A percentile compares a stretch with the other conserved stretches of the same genome.
Conservation (phyloP, 35 echinoderm and acorn worm species). For the Amphiura filiformis region DNA sequence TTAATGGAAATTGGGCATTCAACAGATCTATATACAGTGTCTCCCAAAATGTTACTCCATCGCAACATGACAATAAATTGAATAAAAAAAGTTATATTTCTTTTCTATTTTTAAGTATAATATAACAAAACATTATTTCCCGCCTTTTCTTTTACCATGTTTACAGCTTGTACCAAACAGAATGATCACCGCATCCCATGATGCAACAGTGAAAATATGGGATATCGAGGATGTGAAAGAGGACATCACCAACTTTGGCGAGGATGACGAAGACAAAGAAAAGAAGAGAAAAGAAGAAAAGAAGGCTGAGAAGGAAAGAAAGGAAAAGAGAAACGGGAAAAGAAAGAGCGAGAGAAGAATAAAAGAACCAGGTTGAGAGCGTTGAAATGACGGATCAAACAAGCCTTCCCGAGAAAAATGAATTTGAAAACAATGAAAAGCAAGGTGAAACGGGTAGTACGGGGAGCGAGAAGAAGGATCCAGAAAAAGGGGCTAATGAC, state of each 20-base stretch:
- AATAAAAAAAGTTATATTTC: too few relatives aligned
- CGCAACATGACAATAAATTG: too few relatives aligned
- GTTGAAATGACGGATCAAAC: constrained; percentile 46
- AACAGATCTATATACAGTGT: too few relatives aligned
- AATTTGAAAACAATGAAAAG: constrained; percentile 71
- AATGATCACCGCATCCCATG: constrained; percentile 71
- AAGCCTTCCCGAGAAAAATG: constrained; percentile 79
- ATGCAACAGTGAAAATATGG: constrained; percentile 74
- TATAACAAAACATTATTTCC: too few relatives aligned
- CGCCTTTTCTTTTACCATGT: not conserved
- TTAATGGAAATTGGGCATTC: too few relatives aligned
- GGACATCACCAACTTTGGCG: constrained; percentile 83
- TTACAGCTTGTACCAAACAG: constrained; percentile 63
- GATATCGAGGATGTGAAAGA: constrained; percentile 79
- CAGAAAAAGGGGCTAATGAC: constrained; percentile 29
- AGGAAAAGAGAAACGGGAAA: constrained; percentile 32
- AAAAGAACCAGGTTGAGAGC: constrained; percentile 42
- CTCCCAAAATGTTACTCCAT: too few relatives aligned
- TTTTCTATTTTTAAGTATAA: too few relatives aligned
- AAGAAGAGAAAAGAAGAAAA: constrained; percentile 70
- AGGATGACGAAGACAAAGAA: constrained; percentile 96
- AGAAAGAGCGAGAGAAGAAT: constrained; percentile 43
- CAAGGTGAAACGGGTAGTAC: constrained; percentile 15
- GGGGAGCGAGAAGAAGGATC: constrained; percentile 60
- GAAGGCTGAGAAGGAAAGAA: constrained; percentile 76